Base-by-base conservation (phyloP, 2,113 vertebrate species). In the Cynopterus brachyotis region DNA sequence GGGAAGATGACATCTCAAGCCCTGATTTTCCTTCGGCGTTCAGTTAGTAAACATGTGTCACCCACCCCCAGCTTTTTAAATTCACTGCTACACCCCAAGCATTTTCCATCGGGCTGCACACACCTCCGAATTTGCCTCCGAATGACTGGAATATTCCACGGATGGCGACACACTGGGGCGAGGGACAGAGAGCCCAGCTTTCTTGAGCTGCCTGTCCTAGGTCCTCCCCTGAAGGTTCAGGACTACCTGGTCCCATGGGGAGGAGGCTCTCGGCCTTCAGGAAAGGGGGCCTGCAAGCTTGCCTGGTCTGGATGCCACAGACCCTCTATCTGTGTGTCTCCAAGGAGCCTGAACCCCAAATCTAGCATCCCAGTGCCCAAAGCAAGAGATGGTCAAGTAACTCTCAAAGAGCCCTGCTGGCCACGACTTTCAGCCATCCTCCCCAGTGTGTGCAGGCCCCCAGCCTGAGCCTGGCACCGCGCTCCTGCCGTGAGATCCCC, bases 401-500 rank as follows among this genome's bases (percentile, higher is more conserved):
- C 30, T 5, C 45, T 35, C 11, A 1, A 28, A 30, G n/a, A 30
- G 10, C 66, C 16, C 24, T 1, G 22, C 55, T 1, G 53, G 24
- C 60, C 22, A 10, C 6, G 42, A 20, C 17, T n/a, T 13, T 6
- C 42, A 45, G 5, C 53, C 16, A 0, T 3, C 11, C 13, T 11
- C 6, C 62, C 62, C 50, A 12, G 12, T 13, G 62, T 32, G 35
- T 24, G 3, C 19, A 32, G 86, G 22, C 15, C 28, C 30, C 47
- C 0, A 0, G 37, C 59, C 19, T 0, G 1, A 53, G 10, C 37
- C 15, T 4, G 22, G 55, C 5, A 13, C 10, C 73, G 26, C 24
- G 17, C 50, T 19, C 24, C 22, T 0, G 0, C 55, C 1, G 1
- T 2, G 62, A 22, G 24, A 10, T 0, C 16, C 5, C 0, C 53